Evolutionary conservation across 1,140 invertebrate species (phyloP), one percentile per base, ranked within the genome.

Genomic region (Lamellibrachia luymesi): DNA sequence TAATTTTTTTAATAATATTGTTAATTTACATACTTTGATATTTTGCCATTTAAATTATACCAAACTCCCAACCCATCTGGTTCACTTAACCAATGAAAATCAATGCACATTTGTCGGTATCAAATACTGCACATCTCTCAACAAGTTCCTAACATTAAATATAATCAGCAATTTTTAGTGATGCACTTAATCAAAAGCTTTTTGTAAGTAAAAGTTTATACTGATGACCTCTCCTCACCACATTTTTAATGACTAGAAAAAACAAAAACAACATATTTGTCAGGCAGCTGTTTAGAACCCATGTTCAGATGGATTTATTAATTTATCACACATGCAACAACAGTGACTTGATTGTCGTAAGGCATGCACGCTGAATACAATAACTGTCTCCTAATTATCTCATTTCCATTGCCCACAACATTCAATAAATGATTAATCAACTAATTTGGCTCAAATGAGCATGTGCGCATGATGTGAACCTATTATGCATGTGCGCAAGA

Each of bases 381-480:
- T 22, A 80, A 80, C 13, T 80, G 13, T 80, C 5, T 80, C 1
- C 64, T 80, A 80, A 80, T 80, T 80, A 80, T 80, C 64, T 80
- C 64, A 80, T 80, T 80, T 80, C 64, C 64, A 80, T 80, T 80
- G 7, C 64, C 64, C 64, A 80, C 13, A 80, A 80, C 25, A 80
- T 80, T 80, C 64, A 22, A 80, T 80, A 80, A 6, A 80, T 80
- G 5, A 22, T 80, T 80, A 80, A 80, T 80, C 64, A 80, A 80
- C 64, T 80, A 80, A 80, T 80, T 80, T 80, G 64, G 64, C 64
- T 80, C 64, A 80, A 80, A 80, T 80, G 64, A 80, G 64, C 25
- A 22, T 80, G 13, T 80, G 64, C 64, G 64, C 64, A 80, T 22
- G 64, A 80, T 22, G 25, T 22, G 64, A 80, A 80, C 64, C 64